phyloP scores from a whole-genome alignment of 2,113 vertebrate genomes.

The Channa argus region DNA sequence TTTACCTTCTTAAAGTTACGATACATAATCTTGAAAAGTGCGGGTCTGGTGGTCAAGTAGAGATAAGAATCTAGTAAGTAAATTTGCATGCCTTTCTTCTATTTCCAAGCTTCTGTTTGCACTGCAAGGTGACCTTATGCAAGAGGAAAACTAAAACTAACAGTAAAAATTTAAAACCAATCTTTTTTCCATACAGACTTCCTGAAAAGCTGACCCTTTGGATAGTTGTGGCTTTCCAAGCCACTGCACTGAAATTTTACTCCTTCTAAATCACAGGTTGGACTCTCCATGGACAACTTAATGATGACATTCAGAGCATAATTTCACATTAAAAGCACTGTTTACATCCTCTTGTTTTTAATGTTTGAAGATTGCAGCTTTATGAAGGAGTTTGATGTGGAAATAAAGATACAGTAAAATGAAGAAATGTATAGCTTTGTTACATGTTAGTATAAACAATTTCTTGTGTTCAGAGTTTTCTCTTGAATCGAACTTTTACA shows the following conservation, averaged over 20 bases:
- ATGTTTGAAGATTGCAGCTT: slow-evolving; percentile 55
- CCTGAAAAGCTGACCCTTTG: slow-evolving; percentile 68
- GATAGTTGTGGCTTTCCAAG: slow-evolving; percentile 62
- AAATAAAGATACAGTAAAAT: slow-evolving; percentile 21
- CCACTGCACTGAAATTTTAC: slow-evolving; percentile 56
- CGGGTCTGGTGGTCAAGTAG: slow-evolving; percentile 7
- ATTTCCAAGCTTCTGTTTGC: slow-evolving; percentile 23
- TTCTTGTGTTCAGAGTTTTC: slow-evolving; percentile 2
- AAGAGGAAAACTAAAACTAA: slow-evolving; percentile 14
- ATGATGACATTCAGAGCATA: slow-evolving; percentile 61
- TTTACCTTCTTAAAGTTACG: slow-evolving; percentile 45
- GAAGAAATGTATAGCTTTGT: slow-evolving; percentile 29
- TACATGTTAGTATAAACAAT: neutral
- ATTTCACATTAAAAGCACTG: slow-evolving; percentile 63
- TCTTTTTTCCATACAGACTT: slow-evolving; percentile 69
- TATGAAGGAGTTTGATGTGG: slow-evolving; percentile 41
- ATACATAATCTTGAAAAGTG: slow-evolving; percentile 24
- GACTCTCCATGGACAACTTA: slow-evolving; percentile 46
- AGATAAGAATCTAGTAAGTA: slow-evolving; percentile 32
- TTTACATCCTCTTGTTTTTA: slow-evolving; percentile 66
- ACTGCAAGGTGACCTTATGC: slow-evolving; percentile 27
- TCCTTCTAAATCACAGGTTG: slow-evolving; percentile 71
- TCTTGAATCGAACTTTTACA: slow-evolving; percentile 3
- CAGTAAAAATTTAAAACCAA: slow-evolving; percentile 42
- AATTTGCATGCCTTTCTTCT: slow-evolving; percentile 7